Evolutionary conservation across 2,888 invertebrate species (phyloP), one percentile per base, ranked within the genome.

Genomic region (Drosophila neutralis): DNA sequence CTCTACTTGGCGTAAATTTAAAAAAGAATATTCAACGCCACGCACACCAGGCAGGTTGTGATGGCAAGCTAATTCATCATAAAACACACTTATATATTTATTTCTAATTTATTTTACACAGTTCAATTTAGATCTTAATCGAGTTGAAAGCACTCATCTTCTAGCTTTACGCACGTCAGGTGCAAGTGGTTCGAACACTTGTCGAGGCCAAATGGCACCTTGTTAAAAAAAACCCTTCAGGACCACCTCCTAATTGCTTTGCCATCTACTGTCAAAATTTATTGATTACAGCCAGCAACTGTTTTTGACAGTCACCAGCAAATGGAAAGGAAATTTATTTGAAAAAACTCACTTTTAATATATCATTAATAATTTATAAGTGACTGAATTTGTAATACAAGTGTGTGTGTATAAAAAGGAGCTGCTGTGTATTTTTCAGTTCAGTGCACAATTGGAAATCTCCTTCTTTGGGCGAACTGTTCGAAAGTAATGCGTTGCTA

Each of bases 351-450:
- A 57, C 62, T 74, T 68, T 74, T 83, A 82, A 73, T 78, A 78
- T 65, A 77, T 86, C 88, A 89, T 87, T 89, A 89, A 87, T 89
- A 87, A 86, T 88, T 89, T 71, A 86, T 86, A 69, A 81, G 42
- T 78, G 88, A 89, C 57, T 78, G 79, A 64, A 61, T 74, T 52
- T 54, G 36, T 29, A 52, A 48, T 40, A 54, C 27, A 27, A 56
- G 27, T n/a, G 15, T n/a, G 21, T 35, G 24, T n/a, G 10, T n/a
- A 4, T 11, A 52, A 33, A 48, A 52, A 48, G 13, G 56, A 69
- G 54, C 11, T 66, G 35, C 24, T 48, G 54, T 63, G 59, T 60
- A 73, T 83, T 83, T 79, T 79, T 59, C 76, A 69, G 60, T 71
- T 76, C 69, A 73, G 67, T 82, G 78, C 87, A 69, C 89, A 82